Evolutionary conservation across 2,113 vertebrate genomes (phyloP).

Genomic region (Tetrax tetrax): DNA sequence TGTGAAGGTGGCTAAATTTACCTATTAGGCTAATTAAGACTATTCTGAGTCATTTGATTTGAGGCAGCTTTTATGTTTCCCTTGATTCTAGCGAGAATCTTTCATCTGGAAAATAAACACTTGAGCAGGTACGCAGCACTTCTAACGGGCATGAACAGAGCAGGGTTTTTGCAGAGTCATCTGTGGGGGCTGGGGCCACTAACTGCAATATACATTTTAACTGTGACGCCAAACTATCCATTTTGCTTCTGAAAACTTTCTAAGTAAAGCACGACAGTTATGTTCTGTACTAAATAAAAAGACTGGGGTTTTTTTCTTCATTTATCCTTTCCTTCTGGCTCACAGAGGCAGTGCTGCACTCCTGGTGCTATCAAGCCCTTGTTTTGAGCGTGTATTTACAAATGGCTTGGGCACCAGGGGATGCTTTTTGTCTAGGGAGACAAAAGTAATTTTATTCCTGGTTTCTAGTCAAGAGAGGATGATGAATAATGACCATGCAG

Average conservation of each 20-base stretch:
- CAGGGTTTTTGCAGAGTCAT: not conserved
- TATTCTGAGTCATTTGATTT: conserved; percentile 36
- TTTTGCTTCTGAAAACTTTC: not conserved
- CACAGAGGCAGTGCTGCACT: not conserved
- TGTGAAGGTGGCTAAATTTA: conserved; percentile 16
- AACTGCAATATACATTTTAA: not conserved
- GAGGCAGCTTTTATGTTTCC: conserved; percentile 25
- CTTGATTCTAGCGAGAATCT: conserved; percentile 32
- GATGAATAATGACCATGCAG: not conserved
- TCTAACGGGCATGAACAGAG: not conserved
- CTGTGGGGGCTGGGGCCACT: not conserved
- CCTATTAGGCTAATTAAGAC: conserved; percentile 37
- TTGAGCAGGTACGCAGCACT: not conserved
- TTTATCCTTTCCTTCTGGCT: not conserved
- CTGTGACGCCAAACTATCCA: not conserved
- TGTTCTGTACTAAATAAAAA: not conserved
- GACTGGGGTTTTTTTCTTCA: not conserved
- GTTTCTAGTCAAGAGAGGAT: not conserved
- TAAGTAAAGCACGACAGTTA: not conserved
- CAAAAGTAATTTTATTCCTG: not conserved
- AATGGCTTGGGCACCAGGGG: not conserved
- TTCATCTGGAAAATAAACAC: conserved; percentile 29
- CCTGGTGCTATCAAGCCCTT: not conserved
- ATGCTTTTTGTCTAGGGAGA: not conserved
- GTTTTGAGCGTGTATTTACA: not conserved